Conservation (phyloP, 37 sponge, comb jelly and placozoan species). For the Tethya wilhelma region DNA sequence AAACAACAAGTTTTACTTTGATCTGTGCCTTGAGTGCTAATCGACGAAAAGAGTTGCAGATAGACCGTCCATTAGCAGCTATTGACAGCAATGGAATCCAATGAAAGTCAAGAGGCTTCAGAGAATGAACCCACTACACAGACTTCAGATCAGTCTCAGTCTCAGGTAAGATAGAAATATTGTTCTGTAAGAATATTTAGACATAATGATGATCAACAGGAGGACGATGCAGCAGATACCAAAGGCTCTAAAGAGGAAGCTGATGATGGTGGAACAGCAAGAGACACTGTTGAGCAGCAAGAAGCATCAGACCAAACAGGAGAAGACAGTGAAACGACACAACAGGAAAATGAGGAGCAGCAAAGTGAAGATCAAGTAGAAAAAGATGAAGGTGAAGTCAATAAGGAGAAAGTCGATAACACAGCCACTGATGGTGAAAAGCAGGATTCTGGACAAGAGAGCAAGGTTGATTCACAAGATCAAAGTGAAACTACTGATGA, state of each 20-base stretch:
- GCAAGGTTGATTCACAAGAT: too few species aligned
- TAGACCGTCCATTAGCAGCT: too few species aligned
- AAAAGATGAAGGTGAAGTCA: not conserved
- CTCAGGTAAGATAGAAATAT: too few species aligned
- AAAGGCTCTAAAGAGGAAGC: not conserved
- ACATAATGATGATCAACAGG: not conserved
- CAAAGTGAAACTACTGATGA: too few species aligned
- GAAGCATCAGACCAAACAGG: not conserved
- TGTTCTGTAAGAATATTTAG: too few species aligned
- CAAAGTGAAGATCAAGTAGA: not conserved
- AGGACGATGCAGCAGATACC: not conserved
- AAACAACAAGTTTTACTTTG: too few species aligned
- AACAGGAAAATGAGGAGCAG: not conserved
- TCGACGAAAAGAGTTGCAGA: too few species aligned
- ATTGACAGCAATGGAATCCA: too few species aligned
- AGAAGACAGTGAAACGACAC: not conserved
- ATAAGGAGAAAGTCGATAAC: not conserved
- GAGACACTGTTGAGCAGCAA: not conserved
- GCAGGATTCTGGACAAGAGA: not conserved
- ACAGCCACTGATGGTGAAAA: slow-evolving; percentile 1
- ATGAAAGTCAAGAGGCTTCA: too few species aligned
- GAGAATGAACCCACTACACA: too few species aligned
- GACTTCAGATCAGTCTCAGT: too few species aligned
- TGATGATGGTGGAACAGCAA: not conserved
- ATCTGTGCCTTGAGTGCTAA: too few species aligned